Percentiles rank a stretch among this genome's conserved stretches.
Evolutionary conservation across 2,888 invertebrate species (phyloP).

Genomic region (Agriopis leucophaearia): DNA sequence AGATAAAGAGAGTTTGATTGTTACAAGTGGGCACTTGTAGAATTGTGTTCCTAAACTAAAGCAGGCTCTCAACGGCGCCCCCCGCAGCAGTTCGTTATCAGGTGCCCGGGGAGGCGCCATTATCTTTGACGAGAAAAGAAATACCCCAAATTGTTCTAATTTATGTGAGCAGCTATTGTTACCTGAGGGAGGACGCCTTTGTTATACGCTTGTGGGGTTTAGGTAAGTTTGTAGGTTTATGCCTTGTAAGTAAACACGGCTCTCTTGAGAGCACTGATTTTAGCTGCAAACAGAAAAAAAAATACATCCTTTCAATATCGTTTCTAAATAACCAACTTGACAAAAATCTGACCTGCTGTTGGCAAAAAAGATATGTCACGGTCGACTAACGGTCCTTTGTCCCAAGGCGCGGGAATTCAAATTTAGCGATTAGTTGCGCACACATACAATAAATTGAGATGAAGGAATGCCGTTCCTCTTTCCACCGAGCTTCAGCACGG

Average conservation of each 20-base stretch:
- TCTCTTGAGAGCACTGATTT: background rate
- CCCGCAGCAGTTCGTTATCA: slow-evolving; percentile 74
- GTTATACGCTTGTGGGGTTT: slow-evolving; percentile 33
- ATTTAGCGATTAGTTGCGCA: too few relatives aligned
- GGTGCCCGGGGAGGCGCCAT: slow-evolving; percentile 68
- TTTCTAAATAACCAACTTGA: too few relatives aligned
- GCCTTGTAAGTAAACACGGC: background rate
- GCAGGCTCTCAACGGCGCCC: slow-evolving; percentile 44
- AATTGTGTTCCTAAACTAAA: slow-evolving; percentile 12
- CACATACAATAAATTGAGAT: too few relatives aligned
- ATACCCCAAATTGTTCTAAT: slow-evolving; percentile 76
- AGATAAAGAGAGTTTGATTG: too few relatives aligned
- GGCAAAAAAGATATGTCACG: too few relatives aligned
- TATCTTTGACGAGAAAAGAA: slow-evolving; percentile 75
- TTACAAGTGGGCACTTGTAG: slow-evolving; percentile 13
- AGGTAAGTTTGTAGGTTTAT: slow-evolving; percentile 16
- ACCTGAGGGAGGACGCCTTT: slow-evolving; percentile 21
- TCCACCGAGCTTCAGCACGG: too few relatives aligned
- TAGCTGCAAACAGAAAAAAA: too few relatives aligned
- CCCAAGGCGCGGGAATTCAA: too few relatives aligned
- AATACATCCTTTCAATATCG: too few relatives aligned
- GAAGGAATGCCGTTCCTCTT: too few relatives aligned
- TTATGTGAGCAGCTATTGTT: slow-evolving; percentile 55
- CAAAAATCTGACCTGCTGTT: too few relatives aligned
- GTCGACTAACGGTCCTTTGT: too few relatives aligned